phyloP scores from a whole-genome alignment of 2,797 vertebrate species.

The Serranus cabrilla region DNA sequence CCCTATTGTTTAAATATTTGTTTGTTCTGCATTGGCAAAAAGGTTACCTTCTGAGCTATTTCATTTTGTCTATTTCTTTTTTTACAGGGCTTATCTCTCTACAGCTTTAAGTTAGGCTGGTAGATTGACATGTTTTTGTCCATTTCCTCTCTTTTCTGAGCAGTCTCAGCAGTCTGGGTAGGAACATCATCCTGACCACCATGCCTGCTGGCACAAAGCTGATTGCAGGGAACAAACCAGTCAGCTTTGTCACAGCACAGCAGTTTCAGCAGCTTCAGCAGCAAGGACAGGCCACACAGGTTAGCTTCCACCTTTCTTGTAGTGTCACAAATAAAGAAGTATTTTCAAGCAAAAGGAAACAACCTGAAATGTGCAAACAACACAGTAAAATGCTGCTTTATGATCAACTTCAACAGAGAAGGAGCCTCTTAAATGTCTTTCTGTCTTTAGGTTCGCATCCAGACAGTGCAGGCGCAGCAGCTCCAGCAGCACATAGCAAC shows the following conservation, averaged over 20 bases:
- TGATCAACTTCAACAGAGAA: background rate
- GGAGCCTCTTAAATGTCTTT: background rate
- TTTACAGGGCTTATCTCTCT: background rate
- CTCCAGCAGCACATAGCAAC: conserved; percentile 93
- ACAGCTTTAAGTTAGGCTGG: background rate
- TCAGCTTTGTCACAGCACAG: conserved; percentile 97
- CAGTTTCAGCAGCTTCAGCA: conserved; percentile 99
- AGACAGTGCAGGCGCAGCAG: conserved; percentile 94
- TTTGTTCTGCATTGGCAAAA: background rate
- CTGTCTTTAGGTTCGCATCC: conserved; percentile 92
- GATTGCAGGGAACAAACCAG: conserved; percentile 97
- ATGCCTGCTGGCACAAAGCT: conserved; percentile 98
- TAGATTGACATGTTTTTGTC: background rate
- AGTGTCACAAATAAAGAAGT: background rate
- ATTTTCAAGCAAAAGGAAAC: background rate
- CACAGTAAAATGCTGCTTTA: background rate
- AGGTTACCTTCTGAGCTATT: background rate
- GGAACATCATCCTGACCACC: conserved; percentile 98
- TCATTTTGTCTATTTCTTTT: background rate
- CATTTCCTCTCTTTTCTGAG: background rate
- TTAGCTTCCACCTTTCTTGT: conserved; percentile 52
- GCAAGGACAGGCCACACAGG: conserved; percentile 97
- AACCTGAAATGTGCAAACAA: too few relatives aligned
- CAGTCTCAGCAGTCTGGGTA: conserved; percentile 94
- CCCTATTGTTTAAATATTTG: background rate